phyloP scores from a whole-genome alignment of 2,888 invertebrate genomes.

The Idaea straminata region DNA sequence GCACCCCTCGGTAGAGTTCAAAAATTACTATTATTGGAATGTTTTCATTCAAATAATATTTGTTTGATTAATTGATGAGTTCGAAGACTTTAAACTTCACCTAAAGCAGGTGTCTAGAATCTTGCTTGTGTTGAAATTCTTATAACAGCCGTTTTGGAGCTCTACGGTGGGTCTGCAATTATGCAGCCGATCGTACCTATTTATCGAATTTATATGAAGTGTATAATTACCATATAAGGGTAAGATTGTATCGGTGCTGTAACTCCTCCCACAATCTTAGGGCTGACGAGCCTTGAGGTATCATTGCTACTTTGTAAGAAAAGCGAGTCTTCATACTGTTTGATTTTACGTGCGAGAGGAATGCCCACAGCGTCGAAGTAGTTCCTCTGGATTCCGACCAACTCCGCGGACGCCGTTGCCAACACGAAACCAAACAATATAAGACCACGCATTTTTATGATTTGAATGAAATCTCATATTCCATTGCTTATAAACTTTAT shows the following conservation, averaged over 20 bases:
- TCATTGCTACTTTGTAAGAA: slow-evolving; percentile 1
- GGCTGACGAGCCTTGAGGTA: not conserved
- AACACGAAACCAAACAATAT: slow-evolving; percentile 16
- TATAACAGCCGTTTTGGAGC: too few species aligned
- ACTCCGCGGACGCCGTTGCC: slow-evolving; percentile 16
- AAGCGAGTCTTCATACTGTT: slow-evolving; percentile 9
- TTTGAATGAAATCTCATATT: not conserved
- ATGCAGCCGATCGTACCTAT: too few species aligned
- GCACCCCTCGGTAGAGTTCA: too few species aligned
- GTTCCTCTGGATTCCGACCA: slow-evolving; percentile 15
- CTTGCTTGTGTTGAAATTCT: too few species aligned
- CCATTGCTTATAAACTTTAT: not conserved
- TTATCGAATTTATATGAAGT: too few species aligned
- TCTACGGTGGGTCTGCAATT: too few species aligned
- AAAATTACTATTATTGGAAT: too few species aligned
- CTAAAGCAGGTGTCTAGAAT: too few species aligned
- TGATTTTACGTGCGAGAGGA: slow-evolving; percentile 9
- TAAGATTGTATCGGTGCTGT: slow-evolving; percentile 41
- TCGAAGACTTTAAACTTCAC: too few species aligned
- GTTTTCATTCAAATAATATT: too few species aligned
- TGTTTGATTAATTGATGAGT: too few species aligned
- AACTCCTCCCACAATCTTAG: slow-evolving; percentile 52
- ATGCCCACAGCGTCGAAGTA: slow-evolving; percentile 16
- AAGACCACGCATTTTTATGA: not conserved
- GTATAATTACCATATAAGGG: slow-evolving; percentile 43